These are phyloP conservation scores for Merops nubicus DNA, from an alignment of 2,113 vertebrate species.

Conservation along the genomic window DNA sequence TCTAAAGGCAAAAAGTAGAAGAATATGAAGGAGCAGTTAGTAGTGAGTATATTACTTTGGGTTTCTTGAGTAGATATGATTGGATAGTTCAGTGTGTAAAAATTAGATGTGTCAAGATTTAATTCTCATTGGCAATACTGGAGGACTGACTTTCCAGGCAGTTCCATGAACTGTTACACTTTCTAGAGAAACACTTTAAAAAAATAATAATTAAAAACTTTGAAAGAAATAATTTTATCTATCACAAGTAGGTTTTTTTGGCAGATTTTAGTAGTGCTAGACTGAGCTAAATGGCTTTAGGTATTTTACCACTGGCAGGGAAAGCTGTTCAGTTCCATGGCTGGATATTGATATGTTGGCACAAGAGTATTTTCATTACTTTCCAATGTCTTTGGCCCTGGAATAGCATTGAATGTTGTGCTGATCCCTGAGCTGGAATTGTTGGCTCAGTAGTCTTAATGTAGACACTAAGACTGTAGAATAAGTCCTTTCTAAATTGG, in stretches of 20 bases:
- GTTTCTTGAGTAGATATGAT: neutral
- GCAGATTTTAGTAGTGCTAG: neutral
- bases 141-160: neutral
- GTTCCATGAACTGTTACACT: neutral
- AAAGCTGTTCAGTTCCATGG: neutral
- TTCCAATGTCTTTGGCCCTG: neutral
- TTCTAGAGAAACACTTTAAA: neutral
- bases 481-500: neutral
- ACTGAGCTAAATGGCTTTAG: neutral
- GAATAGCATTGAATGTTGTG: neutral
- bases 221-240: neutral
- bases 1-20: neutral
- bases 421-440: neutral
- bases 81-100: neutral
- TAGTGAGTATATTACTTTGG: neutral
- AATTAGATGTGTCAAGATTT: neutral
- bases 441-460: neutral
- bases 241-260: neutral
- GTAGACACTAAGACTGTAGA: neutral
- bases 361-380: neutral
- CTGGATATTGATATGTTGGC: neutral
- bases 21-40: neutral
- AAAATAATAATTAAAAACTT: neutral
- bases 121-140: neutral
- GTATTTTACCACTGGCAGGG: neutral